Evolutionary conservation across 2,888 invertebrate genomes (phyloP), one percentile per base, ranked within the genome.

Genomic region (Ceriagrion tenellum): DNA sequence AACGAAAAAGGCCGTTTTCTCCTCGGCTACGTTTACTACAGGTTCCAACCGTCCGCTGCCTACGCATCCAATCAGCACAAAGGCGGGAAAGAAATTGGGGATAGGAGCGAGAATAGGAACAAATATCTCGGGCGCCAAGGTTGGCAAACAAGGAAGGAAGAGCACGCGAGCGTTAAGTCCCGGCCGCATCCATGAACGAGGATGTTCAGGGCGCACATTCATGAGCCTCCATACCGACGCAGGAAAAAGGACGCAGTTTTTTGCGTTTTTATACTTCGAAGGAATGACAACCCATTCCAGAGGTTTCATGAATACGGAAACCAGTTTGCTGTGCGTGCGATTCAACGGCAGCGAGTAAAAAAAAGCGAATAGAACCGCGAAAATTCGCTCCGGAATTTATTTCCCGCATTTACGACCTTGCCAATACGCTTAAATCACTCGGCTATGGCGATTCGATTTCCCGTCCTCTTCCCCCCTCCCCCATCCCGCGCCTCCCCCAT

Each of bases 291-390:
- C 55, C 56, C 90, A 56, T 56, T 69, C 16, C n/a, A n/a, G 90
- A 56, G n/a, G 90, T 55, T 90, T 90, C 90, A 90, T 90, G 90
- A 90, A 90, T 90, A 59, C 90, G 59, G 20, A 90, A n/a, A 90
- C 90, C 16, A 35, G 90, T 56, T 90, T 59, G 59, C 56, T 23
- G 23, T 0, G 18, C 40, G 40, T 47, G 47, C 8, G 47, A 69
- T 40, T 16, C 88, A n/a, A 90, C 13, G 56, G 26, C 18, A 26
- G 55, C 10, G 26, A n/a, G 23, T 69, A 69, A n/a, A 26, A 23
- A 69, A n/a, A 47, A 47, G 2, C 47, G 47, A 2, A 4, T 47
- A 2, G 47, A 47, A n/a, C n/a, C n/a, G n/a, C n/a, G n/a, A 47
- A n/a, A 23, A 90, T 90, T 90, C 90, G 59, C 16, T 59, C 18